Evolutionary conservation across 2,113 vertebrate genomes (phyloP).

Genomic region (Vulpes ferrilata): DNA sequence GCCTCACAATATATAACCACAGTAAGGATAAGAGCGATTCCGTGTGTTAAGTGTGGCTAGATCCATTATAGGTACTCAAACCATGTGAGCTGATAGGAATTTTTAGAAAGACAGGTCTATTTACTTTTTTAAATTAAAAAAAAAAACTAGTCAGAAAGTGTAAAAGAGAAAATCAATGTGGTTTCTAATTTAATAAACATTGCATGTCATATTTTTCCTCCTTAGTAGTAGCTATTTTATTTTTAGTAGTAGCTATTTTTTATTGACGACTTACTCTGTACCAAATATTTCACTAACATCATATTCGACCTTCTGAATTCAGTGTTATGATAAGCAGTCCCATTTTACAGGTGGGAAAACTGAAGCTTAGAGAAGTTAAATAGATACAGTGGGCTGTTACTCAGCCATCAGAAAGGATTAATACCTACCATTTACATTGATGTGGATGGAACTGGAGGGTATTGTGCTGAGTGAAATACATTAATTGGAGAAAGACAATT

Average conservation of each 20-base stretch:
- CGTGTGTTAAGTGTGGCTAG: not conserved
- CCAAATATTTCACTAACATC: not conserved
- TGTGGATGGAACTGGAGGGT: too few relatives aligned
- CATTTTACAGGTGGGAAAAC: conserved; percentile 23
- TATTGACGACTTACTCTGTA: not conserved
- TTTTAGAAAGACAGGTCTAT: not conserved
- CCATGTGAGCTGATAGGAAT: not conserved
- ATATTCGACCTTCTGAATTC: not conserved
- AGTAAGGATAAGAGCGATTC: not conserved
- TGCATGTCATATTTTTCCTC: not conserved
- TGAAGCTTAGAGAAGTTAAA: not conserved
- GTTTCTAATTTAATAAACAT: not conserved
- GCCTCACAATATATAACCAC: not conserved
- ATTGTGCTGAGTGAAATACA: too few relatives aligned
- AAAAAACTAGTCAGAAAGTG: not conserved
- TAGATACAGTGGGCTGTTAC: not conserved
- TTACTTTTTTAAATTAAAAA: conserved; percentile 1
- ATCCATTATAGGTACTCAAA: not conserved
- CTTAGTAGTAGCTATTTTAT: not conserved
- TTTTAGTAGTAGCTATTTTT: not conserved
- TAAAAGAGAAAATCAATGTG: not conserved
- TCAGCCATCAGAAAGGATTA: too few relatives aligned
- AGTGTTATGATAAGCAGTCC: not conserved
- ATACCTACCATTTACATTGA: too few relatives aligned
- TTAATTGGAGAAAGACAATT: too few relatives aligned